phyloP scores from a whole-genome alignment of 2,888 invertebrate species.

The Scaptomyza parva region DNA sequence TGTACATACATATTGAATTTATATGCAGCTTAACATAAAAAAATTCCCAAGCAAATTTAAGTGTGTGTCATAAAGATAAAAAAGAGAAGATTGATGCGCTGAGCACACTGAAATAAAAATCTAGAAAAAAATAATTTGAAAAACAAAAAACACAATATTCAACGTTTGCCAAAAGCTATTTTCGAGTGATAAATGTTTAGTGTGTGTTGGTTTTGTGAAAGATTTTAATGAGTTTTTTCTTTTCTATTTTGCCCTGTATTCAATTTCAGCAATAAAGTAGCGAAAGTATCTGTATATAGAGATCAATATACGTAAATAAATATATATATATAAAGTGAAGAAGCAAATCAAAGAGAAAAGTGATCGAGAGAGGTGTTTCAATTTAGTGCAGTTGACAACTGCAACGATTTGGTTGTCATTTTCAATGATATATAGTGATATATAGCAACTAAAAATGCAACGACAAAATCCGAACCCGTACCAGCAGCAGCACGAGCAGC shows the following conservation, averaged over 20 bases:
- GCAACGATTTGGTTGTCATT: slow-evolving; percentile 79
- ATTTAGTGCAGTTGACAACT: slow-evolving; percentile 73
- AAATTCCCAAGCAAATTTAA: slow-evolving; percentile 28
- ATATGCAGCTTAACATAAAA: slow-evolving; percentile 30
- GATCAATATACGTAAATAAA: slow-evolving; percentile 37
- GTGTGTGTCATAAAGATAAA: slow-evolving; percentile 39
- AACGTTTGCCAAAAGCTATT: slow-evolving; percentile 50
- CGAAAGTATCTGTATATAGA: slow-evolving; percentile 65
- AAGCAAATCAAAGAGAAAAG: slow-evolving; percentile 72
- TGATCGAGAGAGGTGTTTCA: slow-evolving; percentile 76
- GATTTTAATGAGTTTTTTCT: slow-evolving; percentile 40
- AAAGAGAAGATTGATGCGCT: slow-evolving; percentile 27
- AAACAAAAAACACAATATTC: slow-evolving; percentile 10
- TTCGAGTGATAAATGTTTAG: slow-evolving; percentile 46
- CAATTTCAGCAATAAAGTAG: slow-evolving; percentile 80
- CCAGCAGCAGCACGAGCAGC: slow-evolving; percentile 86
- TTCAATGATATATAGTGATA: slow-evolving; percentile 85
- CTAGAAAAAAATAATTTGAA: slow-evolving; percentile 17
- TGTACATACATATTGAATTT: slow-evolving; percentile 25
- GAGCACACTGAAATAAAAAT: slow-evolving; percentile 42
- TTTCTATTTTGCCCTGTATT: slow-evolving; percentile 46
- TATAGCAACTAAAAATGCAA: slow-evolving; percentile 88
- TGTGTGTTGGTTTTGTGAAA: slow-evolving; percentile 21
- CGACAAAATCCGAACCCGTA: slow-evolving; percentile 87
- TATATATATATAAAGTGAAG: slow-evolving; percentile 72